Evolutionary conservation across 2,113 vertebrate species (phyloP).

Genomic region (Pelmatolapia mariae): DNA sequence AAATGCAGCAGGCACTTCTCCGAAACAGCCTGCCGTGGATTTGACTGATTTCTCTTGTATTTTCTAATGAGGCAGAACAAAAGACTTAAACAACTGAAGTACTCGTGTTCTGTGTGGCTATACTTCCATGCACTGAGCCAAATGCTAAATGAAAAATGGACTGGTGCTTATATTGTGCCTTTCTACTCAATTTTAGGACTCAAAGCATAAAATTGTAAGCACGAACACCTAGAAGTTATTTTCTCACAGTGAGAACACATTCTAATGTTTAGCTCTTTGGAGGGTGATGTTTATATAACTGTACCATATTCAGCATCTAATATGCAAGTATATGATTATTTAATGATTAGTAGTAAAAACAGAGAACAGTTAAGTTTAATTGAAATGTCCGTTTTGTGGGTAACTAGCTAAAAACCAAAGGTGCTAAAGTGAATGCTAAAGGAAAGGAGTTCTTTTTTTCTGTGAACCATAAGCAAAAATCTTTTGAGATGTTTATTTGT

Average conservation of each 20-base stretch:
- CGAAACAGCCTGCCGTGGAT: neutral
- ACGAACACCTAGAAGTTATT: neutral
- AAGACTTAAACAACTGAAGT: neutral
- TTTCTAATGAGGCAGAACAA: neutral
- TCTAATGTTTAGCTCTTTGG: neutral
- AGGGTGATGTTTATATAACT: neutral
- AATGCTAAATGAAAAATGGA: neutral
- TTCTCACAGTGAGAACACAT: neutral
- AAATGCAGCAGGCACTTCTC: neutral
- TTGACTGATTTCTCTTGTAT: neutral
- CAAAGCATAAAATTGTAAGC: neutral
- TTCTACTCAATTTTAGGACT: neutral
- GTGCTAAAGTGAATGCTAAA: neutral
- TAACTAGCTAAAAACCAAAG: neutral
- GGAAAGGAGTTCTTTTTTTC: neutral
- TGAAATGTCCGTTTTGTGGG: neutral
- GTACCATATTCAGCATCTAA: neutral
- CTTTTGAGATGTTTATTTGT: neutral
- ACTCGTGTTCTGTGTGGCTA: neutral
- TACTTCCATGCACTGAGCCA: neutral
- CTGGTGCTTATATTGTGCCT: neutral
- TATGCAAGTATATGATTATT: neutral
- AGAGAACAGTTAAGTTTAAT: neutral
- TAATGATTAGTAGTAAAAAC: neutral
- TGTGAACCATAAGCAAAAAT: neutral